Base-by-base conservation (phyloP, 2,888 invertebrate species). In the Proisotoma minuta region DNA sequence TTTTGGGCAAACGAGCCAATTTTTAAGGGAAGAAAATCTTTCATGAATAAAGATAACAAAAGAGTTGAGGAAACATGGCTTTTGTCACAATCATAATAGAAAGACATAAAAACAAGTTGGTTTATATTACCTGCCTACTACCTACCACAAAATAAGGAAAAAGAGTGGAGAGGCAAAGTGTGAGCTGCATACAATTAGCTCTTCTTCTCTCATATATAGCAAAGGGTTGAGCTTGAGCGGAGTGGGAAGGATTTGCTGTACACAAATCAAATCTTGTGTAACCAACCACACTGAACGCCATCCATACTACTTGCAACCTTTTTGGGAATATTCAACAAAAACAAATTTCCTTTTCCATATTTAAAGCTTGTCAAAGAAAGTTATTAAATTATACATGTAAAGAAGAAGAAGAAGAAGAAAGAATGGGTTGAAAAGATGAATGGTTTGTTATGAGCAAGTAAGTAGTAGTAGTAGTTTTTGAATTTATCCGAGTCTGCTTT, bases 221-320 rank as follows among this genome's bases (percentile, higher is more conserved):
- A 34, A 10, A 34, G 43, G 43, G 43, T n/a, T 43, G 43, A 43
- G 43, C 43, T 43, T 43, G 10, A 43, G 43, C 4, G 10, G 18
- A 43, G 43, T 43, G 34, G 28, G 54, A 52, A 34, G 52, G 28
- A 52, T 52, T 26, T 52, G 26, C 20, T 4, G 10, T 12, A 20
- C 23, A 10, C 18, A 54, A 54, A 54, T 50, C 15, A 12, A 5
- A 54, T 23, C 22, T 51, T 3, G 23, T 51, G 54, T n/a, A n/a
- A n/a, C 59, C 59, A 57, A 26, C 28, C 59, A 54, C 43, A 62
- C 61, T 59, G 43, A 59, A 18, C 3, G 29, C 47, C 58, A 65
- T 62, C 62, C 59, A 34, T 12, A 34, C 5, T 34, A 34, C 62
- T 57, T 43, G 48, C 48, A 20, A 56, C 29, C 52, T 26, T 51